Conservation (phyloP, 2,113 vertebrate genomes). For the Equus quagga region DNA sequence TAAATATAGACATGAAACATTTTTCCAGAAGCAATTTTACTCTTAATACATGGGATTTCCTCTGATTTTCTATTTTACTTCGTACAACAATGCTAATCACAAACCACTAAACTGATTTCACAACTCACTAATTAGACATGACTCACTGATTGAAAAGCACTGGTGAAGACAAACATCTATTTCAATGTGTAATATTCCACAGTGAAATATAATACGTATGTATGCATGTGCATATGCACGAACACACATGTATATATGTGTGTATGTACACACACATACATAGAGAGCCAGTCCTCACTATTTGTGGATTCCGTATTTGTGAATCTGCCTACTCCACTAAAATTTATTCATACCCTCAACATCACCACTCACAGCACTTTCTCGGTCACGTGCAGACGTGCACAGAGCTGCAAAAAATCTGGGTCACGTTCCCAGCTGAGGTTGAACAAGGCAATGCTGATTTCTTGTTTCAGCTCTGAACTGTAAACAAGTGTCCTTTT, state of each 20-base stretch:
- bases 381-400: background rate
- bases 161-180: background rate
- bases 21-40: background rate
- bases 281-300: background rate
- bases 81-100: background rate
- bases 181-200: background rate
- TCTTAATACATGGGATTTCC: background rate
- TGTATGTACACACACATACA: fast-evolving
- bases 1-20: background rate
- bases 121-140: background rate
- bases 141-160: background rate
- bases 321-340: background rate
- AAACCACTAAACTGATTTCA: background rate
- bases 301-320: background rate
- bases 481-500: background rate
- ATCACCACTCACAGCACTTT: background rate
- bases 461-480: background rate
- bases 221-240: background rate
- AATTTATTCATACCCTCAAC: background rate
- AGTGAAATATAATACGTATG: background rate
- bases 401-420: background rate
- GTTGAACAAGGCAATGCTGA: fast-evolving
- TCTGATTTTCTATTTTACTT: background rate
- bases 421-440: background rate
- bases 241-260: fast-evolving